A percentile compares a stretch with the other conserved stretches of the same genome.
Conservation (phyloP, 2,113 vertebrate genomes). For the Poecilia latipinna region DNA sequence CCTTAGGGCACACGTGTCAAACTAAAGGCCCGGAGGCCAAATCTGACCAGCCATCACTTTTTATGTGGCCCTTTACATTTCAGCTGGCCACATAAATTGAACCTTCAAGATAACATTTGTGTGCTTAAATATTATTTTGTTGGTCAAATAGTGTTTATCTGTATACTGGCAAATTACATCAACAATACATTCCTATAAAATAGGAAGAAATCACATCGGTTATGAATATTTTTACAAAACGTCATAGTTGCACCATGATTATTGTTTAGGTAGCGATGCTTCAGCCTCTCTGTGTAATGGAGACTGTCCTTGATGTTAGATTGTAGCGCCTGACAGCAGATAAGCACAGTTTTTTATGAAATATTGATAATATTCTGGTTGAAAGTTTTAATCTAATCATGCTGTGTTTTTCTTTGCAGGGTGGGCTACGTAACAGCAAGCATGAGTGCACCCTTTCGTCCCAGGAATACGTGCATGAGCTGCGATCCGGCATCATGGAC, state of each 20-base stretch:
- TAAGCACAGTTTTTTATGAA: background rate
- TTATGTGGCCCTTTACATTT: no score
- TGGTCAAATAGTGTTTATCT: no score
- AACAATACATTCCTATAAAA: background rate
- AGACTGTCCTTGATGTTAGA: background rate
- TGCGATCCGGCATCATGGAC: slow-evolving; percentile 93
- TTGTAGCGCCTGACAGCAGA: background rate
- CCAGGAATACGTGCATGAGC: slow-evolving; percentile 96
- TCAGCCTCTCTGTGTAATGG: background rate
- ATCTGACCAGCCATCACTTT: no score
- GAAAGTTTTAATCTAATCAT: slow-evolving; percentile 15
- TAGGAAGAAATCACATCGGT: background rate
- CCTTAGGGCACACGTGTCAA: no score
- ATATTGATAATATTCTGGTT: background rate
- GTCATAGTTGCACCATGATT: background rate
- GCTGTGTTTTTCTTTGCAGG: slow-evolving; percentile 78
- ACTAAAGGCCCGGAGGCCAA: no score
- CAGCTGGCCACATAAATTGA: no score
- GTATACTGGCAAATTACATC: no score
- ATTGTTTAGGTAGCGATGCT: background rate
- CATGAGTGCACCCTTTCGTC: slow-evolving; percentile 96
- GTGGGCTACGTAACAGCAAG: slow-evolving; percentile 96
- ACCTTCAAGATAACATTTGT: no score
- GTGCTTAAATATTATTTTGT: no score
- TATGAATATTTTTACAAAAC: background rate